Evolutionary conservation across 1,140 invertebrate genomes (phyloP).

Genomic region (Nixonia krombeini): DNA sequence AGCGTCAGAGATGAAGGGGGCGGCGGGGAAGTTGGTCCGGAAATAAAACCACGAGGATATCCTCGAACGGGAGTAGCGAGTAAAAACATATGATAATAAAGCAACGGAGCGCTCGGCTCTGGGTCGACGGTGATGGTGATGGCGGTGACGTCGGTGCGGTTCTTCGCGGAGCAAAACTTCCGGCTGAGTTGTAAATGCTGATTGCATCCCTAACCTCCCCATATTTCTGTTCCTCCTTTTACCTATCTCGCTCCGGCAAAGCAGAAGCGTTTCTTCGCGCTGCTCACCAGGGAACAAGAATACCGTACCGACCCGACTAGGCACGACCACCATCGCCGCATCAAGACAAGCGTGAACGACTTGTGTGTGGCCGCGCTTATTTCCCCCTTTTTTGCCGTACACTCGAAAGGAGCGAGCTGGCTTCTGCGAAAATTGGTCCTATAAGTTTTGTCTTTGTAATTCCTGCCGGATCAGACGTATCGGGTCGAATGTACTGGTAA

Average conservation of each 20-base stretch:
- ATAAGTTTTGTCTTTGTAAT: too few relatives aligned
- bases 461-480: too few relatives aligned
- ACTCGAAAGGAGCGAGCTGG: too few relatives aligned
- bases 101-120: constrained; percentile 42
- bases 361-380: too few relatives aligned
- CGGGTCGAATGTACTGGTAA: too few relatives aligned
- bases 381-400: too few relatives aligned
- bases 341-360: too few relatives aligned
- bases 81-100: constrained; percentile 67
- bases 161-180: constrained; percentile 54
- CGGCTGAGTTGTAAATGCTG: constrained; percentile 61
- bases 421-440: too few relatives aligned
- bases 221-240: constrained; percentile 40
- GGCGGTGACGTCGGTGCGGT: constrained; percentile 35
- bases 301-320: constrained; percentile 28
- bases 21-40: constrained; percentile 12
- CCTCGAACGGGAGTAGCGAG: constrained; percentile 49
- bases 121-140: constrained; percentile 42
- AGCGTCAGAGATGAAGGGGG: constrained; percentile 10
- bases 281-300: constrained; percentile 17
- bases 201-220: constrained; percentile 55
- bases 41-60: constrained; percentile 41
- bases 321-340: constrained; percentile 28
- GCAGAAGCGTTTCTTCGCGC: constrained; percentile 34
- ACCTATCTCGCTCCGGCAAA: constrained; percentile 24